Evolutionary conservation across 2,888 invertebrate genomes (phyloP), one percentile per base, ranked within the genome.

Genomic region (Drosophila suboccidentalis): DNA sequence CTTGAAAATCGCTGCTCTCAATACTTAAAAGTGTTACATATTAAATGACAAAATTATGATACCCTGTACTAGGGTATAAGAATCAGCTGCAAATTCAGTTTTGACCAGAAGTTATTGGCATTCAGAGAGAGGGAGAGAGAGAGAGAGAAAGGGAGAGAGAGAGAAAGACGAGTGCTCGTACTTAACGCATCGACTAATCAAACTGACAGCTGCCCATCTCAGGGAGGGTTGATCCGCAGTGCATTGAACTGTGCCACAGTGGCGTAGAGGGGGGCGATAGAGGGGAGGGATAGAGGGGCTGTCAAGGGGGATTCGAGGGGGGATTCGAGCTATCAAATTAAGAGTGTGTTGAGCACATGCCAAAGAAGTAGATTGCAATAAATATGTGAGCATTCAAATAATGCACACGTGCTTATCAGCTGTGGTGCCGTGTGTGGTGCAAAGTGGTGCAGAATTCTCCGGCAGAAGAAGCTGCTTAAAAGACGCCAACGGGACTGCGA

Each of bases 381-480:
- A 34, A 26, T 15, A 41, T 53, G 26, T 38, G 17, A 51, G 49
- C 47, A 50, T 53, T 46, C 43, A 62, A 50, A 58, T 54, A 68
- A 43, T 68, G 74, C 59, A 78, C 70, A 66, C 76, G 74, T 76
- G 76, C 63, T 76, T 77, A 76, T 76, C 76, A 62, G 59, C 58
- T 43, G 57, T 10, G 39, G 22, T 10, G 50, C 54, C 64, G 64
- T 15, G 46, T 46, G 29, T 46, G 29, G 19, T 10, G 10, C 13
- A 26, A 11, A 8, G 1, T 26, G 29, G 26, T 10, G 11, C 5
- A 36, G n/a, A 9, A 3, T 26, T 26, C 51, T 17, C 1, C 1
- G 8, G 15, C 8, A 19, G 43, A 51, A 29, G 34, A n/a, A 26
- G 26, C 26, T 5, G 38, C 41, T 62, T 84, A 84, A 78, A 84